phyloP scores from a whole-genome alignment of 2,113 vertebrate species.

The Muscicapa adusta region DNA sequence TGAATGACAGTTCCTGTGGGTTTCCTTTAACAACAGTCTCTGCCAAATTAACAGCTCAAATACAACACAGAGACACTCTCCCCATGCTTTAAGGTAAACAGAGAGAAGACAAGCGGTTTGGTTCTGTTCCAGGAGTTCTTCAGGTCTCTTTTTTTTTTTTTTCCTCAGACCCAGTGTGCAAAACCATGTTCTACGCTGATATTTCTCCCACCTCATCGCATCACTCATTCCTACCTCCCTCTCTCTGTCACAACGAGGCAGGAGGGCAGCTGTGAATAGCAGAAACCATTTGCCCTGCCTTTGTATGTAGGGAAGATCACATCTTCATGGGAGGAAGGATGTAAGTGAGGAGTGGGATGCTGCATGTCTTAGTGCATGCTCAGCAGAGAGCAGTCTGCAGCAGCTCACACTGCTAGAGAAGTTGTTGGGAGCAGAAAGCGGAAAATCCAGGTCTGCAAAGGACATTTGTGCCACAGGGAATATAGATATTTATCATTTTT shows the following conservation, averaged over 20 bases:
- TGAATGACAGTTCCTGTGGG: not conserved
- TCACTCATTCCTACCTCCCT: not conserved
- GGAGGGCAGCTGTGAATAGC: not conserved
- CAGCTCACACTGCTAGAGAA: rapidly evolving
- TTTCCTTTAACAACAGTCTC: not conserved
- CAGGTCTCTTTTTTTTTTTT: not conserved
- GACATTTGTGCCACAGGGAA: not conserved
- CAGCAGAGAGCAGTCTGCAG: not conserved
- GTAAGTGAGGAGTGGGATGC: not conserved
- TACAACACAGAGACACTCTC: not conserved
- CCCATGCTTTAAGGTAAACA: not conserved
- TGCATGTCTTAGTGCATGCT: not conserved
- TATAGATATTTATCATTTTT: not conserved
- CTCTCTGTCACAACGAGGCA: not conserved
- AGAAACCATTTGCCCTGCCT: not conserved
- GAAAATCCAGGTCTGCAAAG: not conserved
- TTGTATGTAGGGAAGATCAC: not conserved
- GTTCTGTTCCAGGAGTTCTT: not conserved
- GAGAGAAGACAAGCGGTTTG: not conserved
- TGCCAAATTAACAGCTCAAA: not conserved
- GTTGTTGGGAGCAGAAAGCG: not conserved
- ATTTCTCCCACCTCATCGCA: not conserved
- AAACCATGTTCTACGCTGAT: not conserved
- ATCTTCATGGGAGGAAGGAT: not conserved
- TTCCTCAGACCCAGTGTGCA: not conserved